phyloP scores from a whole-genome alignment of 2,888 invertebrate species.

The Brenthis ino region DNA sequence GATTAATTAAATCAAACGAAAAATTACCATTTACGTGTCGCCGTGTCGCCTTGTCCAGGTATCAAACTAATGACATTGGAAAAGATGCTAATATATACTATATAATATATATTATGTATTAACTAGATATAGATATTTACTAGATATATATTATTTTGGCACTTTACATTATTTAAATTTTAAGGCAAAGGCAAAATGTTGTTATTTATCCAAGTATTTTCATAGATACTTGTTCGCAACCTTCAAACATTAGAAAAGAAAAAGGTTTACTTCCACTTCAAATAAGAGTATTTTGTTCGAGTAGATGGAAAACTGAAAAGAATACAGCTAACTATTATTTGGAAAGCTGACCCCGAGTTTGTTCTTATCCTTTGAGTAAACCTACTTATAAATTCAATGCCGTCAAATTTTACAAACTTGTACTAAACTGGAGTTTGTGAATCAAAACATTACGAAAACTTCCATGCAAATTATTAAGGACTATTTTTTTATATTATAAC shows the following conservation, averaged over 20 bases:
- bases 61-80: no score
- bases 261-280: constrained; percentile 43
- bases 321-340: constrained; percentile 50
- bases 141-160: no score
- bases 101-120: no score
- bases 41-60: no score
- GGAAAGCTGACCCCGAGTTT: constrained; percentile 45
- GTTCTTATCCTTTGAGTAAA: constrained; percentile 42
- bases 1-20: no score
- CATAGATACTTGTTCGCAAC: constrained; percentile 19
- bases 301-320: constrained; percentile 46
- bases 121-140: no score
- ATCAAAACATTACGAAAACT: background rate
- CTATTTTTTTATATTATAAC: no score
- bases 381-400: constrained; percentile 36
- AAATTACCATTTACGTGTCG: no score
- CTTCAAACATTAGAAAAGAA: constrained; percentile 30
- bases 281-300: constrained; percentile 47
- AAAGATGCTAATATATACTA: no score
- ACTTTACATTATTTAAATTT: background rate
- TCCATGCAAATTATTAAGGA: background rate
- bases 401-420: background rate
- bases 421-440: background rate
- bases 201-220: constrained; percentile 26
- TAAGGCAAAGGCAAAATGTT: constrained; percentile 11